Percentiles rank a stretch among this genome's conserved stretches.
Evolutionary conservation across 2,888 invertebrate genomes (phyloP).

Genomic region (Labia minor): DNA sequence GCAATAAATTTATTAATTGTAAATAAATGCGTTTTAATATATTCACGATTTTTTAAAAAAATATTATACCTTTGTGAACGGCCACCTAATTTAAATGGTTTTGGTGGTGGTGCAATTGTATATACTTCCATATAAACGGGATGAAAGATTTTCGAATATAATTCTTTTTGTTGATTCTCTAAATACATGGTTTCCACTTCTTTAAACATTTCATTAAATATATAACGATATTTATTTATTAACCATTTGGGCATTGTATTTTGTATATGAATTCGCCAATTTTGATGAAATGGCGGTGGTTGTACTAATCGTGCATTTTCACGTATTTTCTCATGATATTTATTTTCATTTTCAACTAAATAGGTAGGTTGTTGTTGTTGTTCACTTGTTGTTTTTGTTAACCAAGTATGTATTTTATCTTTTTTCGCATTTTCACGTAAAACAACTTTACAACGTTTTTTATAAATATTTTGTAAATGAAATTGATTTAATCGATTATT

Average conservation of each 20-base stretch:
- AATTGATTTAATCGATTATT: background rate
- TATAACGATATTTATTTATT: conserved; percentile 43
- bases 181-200: background rate
- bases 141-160: background rate
- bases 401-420: background rate
- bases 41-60: conserved; percentile 13
- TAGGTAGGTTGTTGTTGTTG: too few species aligned
- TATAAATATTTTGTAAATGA: background rate
- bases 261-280: conserved; percentile 47
- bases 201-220: background rate
- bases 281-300: conserved; percentile 6
- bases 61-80: conserved; percentile 18
- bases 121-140: background rate
- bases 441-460: background rate
- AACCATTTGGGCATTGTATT: conserved; percentile 45
- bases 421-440: background rate
- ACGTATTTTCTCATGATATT: background rate
- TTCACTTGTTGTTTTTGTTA: too few species aligned
- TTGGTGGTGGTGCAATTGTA: background rate
- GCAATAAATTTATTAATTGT: background rate
- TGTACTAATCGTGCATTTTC: background rate
- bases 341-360: background rate
- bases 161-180: background rate
- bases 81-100: conserved; percentile 8
- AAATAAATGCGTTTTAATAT: conserved; percentile 16